Base-by-base conservation (phyloP, 2,797 vertebrate genomes). In the Lutjanus campechanus region DNA sequence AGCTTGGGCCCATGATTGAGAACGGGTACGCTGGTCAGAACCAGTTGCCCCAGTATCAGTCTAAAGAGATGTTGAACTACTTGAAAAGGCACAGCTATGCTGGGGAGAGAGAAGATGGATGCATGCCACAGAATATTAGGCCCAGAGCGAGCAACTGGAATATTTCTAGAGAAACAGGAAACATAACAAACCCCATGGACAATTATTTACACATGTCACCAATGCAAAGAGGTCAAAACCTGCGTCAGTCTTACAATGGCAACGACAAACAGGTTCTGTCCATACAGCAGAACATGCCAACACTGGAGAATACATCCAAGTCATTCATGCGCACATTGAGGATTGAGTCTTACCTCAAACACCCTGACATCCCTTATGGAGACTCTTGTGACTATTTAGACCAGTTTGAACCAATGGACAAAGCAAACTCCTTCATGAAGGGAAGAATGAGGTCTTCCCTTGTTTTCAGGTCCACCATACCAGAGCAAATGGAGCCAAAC, bases 21-120 rank as follows among this genome's bases (percentile, higher is more conserved):
- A 94, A 96, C 36, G 91, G 93, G 53, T 93, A 95, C 36, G 92
- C 94, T 61, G 84, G 91, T 78, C 95, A 94, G 47, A 95, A 91
- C 69, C 69, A 92, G 64, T 73, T 95, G 54, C 90, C 94, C 17
- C 94, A 94, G 6, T 87, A 93, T 75, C 96, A 96, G 53, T 90
- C 94, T 15, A 65, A 83, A 88, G 97, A 97, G 60, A 76, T 86
- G 4, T 94, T 91, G 25, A 95, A 96, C 72, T 96, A 95, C 78
- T 95, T 95, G 90, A 99, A 99, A 93, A 95, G 98, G 64, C 98
- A 99, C 71, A 99, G 98, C 84, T 99, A 99, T 20, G 98, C 98
- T 6, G 98, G 98, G 1, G 98, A 99, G 73, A 95, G 94, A 68
- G 93, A 96, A 40, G 97, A 98, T 79, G 94, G 83, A 43, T 81